Evolutionary conservation across 2,113 vertebrate genomes (phyloP), one percentile per base, ranked within the genome.

Genomic region (Anas platyrhynchos): DNA sequence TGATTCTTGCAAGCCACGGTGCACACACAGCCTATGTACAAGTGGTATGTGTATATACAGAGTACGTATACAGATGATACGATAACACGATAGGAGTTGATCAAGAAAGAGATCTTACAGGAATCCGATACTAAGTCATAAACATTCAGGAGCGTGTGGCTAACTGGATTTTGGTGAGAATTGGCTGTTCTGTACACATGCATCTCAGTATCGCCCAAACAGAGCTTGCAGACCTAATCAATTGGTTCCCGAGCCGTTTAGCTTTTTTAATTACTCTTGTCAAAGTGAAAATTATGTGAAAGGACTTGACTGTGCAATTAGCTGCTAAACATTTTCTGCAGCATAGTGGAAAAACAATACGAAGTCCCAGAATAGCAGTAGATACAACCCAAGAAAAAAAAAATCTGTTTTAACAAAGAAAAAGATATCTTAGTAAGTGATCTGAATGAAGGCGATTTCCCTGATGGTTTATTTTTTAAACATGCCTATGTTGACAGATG

Each of bases 261-360:
- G 92, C 83, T 96, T 95, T 89, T 96, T 95, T 96, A 97, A 97
- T 97, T 97, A 94, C 93, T 96, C 96, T 96, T 94, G 96, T 96
- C 93, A 95, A 92, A 92, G 86, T 89, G 91, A 93, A 95, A 94
- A 96, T 92, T 93, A 91, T 66, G 94, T 93, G 96, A 93, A 94
- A 95, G 91, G 92, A 92, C 94, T 97, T 96, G 91, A 93, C 96
- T 96, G 88, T 94, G 92, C 95, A 96, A 94, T 97, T 97, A 92
- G 86, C 91, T 92, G 88, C 93, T 89, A 75, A 93, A 89, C 86
- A 12, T 88, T 91, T 95, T 96, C 89, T 92, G 63, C 50, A 86
- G 92, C 86, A 87, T 87, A 94, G 95, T 41, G 46, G 74, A 78
- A 89, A 93, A 82, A 92, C 92, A 96, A 95, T 96, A 87, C 67